Conservation (phyloP, 1,140 invertebrate species). For the Penaeus chinensis region DNA sequence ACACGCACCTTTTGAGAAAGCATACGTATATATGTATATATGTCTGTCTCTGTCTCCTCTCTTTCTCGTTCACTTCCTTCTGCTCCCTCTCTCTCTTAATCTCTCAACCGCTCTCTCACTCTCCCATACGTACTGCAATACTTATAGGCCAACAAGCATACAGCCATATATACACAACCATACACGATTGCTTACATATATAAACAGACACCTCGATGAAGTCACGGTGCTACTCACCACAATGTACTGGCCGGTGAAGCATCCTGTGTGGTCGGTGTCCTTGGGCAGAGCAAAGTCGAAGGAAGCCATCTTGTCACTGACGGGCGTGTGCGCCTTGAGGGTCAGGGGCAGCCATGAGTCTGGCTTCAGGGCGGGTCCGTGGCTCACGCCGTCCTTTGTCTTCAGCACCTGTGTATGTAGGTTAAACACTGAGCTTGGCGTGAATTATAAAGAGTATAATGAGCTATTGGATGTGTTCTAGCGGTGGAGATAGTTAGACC, state of each 20-base stretch:
- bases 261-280: slow-evolving; percentile 53
- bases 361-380: slow-evolving; percentile 43
- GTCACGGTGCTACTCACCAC: slow-evolving; percentile 23
- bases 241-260: slow-evolving; percentile 57
- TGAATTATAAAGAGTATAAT: too few species aligned
- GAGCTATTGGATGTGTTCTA: too few species aligned
- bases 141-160: not conserved
- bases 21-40: too few species aligned
- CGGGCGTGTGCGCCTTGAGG: not conserved
- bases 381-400: slow-evolving; percentile 38
- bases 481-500: too few species aligned
- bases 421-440: too few species aligned
- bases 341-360: slow-evolving; percentile 40
- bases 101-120: not conserved
- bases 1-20: slow-evolving; percentile 36
- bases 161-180: not conserved
- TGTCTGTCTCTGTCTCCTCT: too few species aligned
- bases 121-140: not conserved
- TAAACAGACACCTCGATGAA: slow-evolving; percentile 2
- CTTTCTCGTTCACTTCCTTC: too few species aligned
- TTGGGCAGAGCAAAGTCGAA: slow-evolving; percentile 54
- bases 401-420: slow-evolving; percentile 10
- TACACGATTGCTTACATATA: not conserved
- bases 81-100: not conserved
- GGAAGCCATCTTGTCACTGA: slow-evolving; percentile 55